Evolutionary conservation across 2,888 invertebrate species (phyloP), one percentile per base, ranked within the genome.

Genomic region (Epinotia demarniana): DNA sequence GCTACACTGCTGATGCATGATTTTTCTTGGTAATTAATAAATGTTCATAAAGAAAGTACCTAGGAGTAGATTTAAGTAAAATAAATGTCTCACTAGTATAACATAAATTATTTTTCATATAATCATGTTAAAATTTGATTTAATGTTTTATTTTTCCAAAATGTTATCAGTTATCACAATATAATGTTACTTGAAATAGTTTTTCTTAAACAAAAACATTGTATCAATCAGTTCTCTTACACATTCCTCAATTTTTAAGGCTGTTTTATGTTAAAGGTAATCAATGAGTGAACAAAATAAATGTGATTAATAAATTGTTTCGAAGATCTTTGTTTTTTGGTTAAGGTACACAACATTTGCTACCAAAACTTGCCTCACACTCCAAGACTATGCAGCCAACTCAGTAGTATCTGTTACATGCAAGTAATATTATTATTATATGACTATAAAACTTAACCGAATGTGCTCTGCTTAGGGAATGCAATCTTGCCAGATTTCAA

Each of bases 171-270:
- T 71, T 73, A 77, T 73, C 75, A 61, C 61, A 33, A 68, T 57
- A 43, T 39, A 8, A 39, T 61, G 73, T 61, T 80, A 80, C 78
- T 80, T 79, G 79, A 81, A 53, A 53, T 53, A 76, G 81, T 85
- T 83, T 86, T 84, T 85, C 86, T 86, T 86, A 81, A 83, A 83
- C 81, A 89, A 89, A 89, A 91, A 89, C 89, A 84, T 82, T 82
- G 86, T 81, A 84, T 80, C 81, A 85, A 84, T 80, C 77, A 78
- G 76, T 80, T 77, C 80, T 75, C 80, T 82, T 81, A 87, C 87
- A 92, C 93, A 93, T 93, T 93, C 93, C 93, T 89, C 82, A 85
- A 86, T 83, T 53, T 80, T 83, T 84, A 90, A 90, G 92, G 91
- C 91, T 93, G 91, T 92, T 89, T 88, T 88, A 88, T 86, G 85